A percentile compares a stretch with the other conserved stretches of the same genome.
phyloP scores from a whole-genome alignment of 2,888 invertebrate genomes.

The Philereme transversata region DNA sequence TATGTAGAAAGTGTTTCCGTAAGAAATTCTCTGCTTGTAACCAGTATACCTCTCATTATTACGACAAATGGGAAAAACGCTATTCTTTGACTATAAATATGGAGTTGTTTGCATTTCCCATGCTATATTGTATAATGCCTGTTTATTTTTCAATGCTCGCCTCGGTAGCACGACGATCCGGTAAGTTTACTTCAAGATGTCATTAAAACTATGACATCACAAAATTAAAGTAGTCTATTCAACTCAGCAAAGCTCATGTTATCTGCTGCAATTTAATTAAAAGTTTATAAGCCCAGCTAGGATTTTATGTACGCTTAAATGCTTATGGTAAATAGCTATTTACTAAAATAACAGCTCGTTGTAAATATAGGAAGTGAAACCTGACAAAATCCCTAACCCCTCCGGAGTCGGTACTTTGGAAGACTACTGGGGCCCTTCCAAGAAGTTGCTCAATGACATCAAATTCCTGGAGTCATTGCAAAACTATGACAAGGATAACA shows the following conservation, averaged over 20 bases:
- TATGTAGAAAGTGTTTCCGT: not conserved
- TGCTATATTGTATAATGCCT: slow-evolving; percentile 21
- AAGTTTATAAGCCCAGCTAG: not conserved
- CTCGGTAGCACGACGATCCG: slow-evolving; percentile 36
- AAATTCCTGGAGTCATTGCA: slow-evolving; percentile 95
- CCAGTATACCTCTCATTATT: slow-evolving; percentile 9
- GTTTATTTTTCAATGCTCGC: slow-evolving; percentile 24
- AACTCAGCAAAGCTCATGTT: too few species aligned
- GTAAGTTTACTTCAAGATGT: slow-evolving; percentile 52
- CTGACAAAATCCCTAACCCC: slow-evolving; percentile 93
- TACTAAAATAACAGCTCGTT: not conserved
- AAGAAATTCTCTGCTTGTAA: slow-evolving; percentile 16
- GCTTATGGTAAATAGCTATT: not conserved
- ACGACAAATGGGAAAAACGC: slow-evolving; percentile 11
- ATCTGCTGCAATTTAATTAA: too few species aligned
- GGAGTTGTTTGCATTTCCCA: not conserved
- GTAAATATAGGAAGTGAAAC: slow-evolving; percentile 87
- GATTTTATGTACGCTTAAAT: not conserved
- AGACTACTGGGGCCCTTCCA: slow-evolving; percentile 97
- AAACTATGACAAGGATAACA: slow-evolving; percentile 96
- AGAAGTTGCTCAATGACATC: slow-evolving; percentile 94
- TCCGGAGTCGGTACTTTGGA: slow-evolving; percentile 93
- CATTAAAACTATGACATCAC: slow-evolving; percentile 17
- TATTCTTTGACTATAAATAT: slow-evolving; percentile 1
- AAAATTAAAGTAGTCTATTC: not conserved